Percentiles rank a stretch among this genome's conserved stretches.
Evolutionary conservation across 2,113 vertebrate genomes (phyloP).

Genomic region (Anhinga anhinga): DNA sequence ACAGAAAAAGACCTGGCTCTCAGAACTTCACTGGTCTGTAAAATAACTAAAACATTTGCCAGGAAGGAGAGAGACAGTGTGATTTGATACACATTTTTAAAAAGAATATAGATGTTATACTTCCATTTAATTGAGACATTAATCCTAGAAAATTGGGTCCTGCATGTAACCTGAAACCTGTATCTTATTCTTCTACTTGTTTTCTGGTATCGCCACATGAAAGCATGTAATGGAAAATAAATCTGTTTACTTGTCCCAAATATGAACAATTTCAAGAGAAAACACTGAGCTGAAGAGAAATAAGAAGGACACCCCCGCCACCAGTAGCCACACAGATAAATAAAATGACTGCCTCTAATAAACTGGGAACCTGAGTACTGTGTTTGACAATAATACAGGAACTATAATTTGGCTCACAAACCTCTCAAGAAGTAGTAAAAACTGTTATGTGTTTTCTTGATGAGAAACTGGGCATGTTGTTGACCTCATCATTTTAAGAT

Average conservation of each 20-base stretch:
- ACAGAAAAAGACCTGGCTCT: background rate
- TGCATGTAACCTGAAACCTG: slow-evolving; percentile 31
- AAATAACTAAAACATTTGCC: slow-evolving; percentile 28
- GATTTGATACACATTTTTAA: slow-evolving; percentile 31
- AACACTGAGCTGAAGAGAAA: background rate
- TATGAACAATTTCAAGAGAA: slow-evolving; percentile 22
- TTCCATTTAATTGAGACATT: slow-evolving; percentile 61
- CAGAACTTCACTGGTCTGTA: slow-evolving; percentile 18
- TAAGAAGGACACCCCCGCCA: background rate
- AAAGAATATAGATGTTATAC: slow-evolving; percentile 36
- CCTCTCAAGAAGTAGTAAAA: slow-evolving; percentile 54
- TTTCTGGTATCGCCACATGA: slow-evolving; percentile 6
- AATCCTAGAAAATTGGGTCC: slow-evolving; percentile 55
- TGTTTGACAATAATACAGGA: slow-evolving; percentile 40
- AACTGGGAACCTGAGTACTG: slow-evolving; percentile 8
- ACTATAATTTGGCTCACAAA: slow-evolving; percentile 65
- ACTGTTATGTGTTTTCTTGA: background rate
- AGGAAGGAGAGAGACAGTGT: background rate
- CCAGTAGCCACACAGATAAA: slow-evolving; percentile 1
- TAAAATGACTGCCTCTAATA: slow-evolving; percentile 44
- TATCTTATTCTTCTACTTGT: slow-evolving; percentile 13
- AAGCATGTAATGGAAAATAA: slow-evolving; percentile 11
- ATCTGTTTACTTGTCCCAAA: slow-evolving; percentile 33
- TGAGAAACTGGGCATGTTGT: slow-evolving; percentile 19
- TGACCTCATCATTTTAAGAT: slow-evolving; percentile 40